Percentiles rank a stretch among this genome's conserved stretches.
Conservation (phyloP, 1,140 invertebrate species). For the Stegodyphus dumicola region DNA sequence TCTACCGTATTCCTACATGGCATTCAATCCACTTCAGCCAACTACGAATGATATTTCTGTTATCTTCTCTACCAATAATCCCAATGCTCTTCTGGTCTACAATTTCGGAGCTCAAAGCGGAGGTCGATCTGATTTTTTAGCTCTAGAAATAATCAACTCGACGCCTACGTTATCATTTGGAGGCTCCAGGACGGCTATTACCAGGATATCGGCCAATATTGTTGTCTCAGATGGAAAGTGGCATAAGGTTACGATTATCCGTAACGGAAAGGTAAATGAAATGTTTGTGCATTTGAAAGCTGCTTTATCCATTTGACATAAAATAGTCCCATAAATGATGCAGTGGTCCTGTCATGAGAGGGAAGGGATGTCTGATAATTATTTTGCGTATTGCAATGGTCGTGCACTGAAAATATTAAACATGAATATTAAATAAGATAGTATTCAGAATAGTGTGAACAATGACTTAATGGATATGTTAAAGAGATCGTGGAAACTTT, state of each 20-base stretch:
- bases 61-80: slow-evolving; percentile 89
- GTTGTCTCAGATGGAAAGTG: slow-evolving; percentile 86
- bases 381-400: too few species aligned
- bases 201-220: slow-evolving; percentile 76
- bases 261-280: slow-evolving; percentile 75
- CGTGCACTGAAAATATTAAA: too few species aligned
- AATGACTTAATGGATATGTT: too few species aligned
- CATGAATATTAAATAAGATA: too few species aligned
- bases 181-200: slow-evolving; percentile 85
- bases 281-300: neutral
- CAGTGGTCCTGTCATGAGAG: too few species aligned
- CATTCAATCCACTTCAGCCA: slow-evolving; percentile 81
- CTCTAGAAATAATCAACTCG: slow-evolving; percentile 86
- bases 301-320: too few species aligned
- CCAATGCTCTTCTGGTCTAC: slow-evolving; percentile 86
- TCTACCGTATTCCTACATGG: slow-evolving; percentile 87
- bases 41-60: slow-evolving; percentile 91
- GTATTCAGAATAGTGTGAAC: too few species aligned
- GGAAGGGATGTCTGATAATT: too few species aligned
- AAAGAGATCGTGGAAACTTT: too few species aligned
- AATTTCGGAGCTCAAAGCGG: slow-evolving; percentile 88
- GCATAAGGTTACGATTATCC: slow-evolving; percentile 90
- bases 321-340: neutral
- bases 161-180: slow-evolving; percentile 89
- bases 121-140: slow-evolving; percentile 90